Percentiles rank a stretch among this genome's conserved stretches.
Conservation (phyloP, 2,113 vertebrate genomes). For the Pseudorhombus dupliciocellatus region DNA sequence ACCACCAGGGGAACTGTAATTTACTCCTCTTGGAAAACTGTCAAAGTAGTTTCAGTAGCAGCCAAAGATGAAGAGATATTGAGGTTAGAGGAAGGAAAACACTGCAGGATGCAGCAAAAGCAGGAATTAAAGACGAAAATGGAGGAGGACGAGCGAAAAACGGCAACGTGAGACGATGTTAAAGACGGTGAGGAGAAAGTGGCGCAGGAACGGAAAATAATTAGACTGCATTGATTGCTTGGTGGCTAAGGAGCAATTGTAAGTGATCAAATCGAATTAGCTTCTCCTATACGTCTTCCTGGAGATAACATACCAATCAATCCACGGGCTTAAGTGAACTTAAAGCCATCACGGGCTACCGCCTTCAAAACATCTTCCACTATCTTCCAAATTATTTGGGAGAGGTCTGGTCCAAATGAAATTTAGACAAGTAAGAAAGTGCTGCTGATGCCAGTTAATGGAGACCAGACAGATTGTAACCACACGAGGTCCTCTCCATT, state of each 20-base stretch:
- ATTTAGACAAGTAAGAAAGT: slow-evolving; percentile 48
- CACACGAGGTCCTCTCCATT: slow-evolving; percentile 4
- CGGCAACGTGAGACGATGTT: slow-evolving; percentile 19
- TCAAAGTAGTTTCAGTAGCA: slow-evolving; percentile 32
- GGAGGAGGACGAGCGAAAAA: neutral
- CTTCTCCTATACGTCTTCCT: slow-evolving; percentile 67
- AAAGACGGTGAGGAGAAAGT: slow-evolving; percentile 34
- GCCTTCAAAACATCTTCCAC: slow-evolving; percentile 57
- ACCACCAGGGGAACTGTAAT: slow-evolving; percentile 10
- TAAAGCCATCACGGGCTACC: slow-evolving; percentile 67
- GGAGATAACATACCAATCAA: slow-evolving; percentile 72
- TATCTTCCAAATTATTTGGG: slow-evolving; percentile 53
- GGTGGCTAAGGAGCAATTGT: slow-evolving; percentile 68
- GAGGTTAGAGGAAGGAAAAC: slow-evolving; percentile 14
- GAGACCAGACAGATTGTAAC: slow-evolving; percentile 13
- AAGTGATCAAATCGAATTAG: slow-evolving; percentile 81
- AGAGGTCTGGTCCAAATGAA: slow-evolving; percentile 38
- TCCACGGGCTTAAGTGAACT: slow-evolving; percentile 72
- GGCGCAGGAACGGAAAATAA: slow-evolving; percentile 54
- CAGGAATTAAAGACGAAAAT: neutral
- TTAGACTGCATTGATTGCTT: slow-evolving; percentile 70
- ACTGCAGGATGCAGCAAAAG: neutral
- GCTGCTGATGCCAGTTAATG: slow-evolving; percentile 22
- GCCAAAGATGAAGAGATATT: slow-evolving; percentile 28
- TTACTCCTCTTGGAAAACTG: slow-evolving; percentile 50